phyloP scores from a whole-genome alignment of 2,888 invertebrate species.

The Platycheirus albimanus region DNA sequence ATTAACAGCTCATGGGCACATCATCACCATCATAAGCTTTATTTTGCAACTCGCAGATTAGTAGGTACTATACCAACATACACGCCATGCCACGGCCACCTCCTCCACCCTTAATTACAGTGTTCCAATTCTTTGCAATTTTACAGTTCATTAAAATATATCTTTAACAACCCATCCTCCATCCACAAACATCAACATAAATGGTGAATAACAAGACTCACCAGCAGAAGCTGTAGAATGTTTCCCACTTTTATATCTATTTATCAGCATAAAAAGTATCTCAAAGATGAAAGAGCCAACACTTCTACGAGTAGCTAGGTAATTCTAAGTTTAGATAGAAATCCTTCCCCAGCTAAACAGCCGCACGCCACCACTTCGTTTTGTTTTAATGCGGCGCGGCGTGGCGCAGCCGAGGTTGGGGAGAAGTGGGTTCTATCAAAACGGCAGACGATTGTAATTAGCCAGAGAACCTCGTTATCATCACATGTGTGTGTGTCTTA shows the following conservation, averaged over 20 bases:
- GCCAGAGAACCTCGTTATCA: slow-evolving; percentile 52
- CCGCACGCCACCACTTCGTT: too few species aligned
- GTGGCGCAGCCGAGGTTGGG: background rate
- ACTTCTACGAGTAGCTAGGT: too few species aligned
- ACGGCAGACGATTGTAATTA: slow-evolving; percentile 47
- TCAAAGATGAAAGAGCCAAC: slow-evolving; percentile 20
- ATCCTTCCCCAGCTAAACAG: too few species aligned
- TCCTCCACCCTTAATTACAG: slow-evolving; percentile 37
- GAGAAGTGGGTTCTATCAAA: background rate
- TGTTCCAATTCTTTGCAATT: slow-evolving; percentile 43
- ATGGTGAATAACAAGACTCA: slow-evolving; percentile 16
- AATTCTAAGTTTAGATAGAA: slow-evolving; percentile 35
- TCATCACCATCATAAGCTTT: slow-evolving; percentile 4
- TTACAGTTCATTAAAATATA: slow-evolving; percentile 55
- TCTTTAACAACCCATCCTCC: slow-evolving; percentile 5
- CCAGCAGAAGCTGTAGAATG: background rate
- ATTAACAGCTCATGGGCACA: slow-evolving; percentile 38
- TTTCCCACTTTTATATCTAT: slow-evolving; percentile 2
- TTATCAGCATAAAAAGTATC: slow-evolving; percentile 44
- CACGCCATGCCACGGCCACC: background rate
- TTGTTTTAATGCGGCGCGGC: too few species aligned
- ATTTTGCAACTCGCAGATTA: slow-evolving; percentile 4
- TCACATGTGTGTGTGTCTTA: slow-evolving; percentile 44
- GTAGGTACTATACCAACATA: background rate
- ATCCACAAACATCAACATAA: background rate